These are phyloP conservation scores for Kryptolebias ocellatus DNA, from an alignment of 2,797 vertebrate species.

Conservation along the genomic window DNA sequence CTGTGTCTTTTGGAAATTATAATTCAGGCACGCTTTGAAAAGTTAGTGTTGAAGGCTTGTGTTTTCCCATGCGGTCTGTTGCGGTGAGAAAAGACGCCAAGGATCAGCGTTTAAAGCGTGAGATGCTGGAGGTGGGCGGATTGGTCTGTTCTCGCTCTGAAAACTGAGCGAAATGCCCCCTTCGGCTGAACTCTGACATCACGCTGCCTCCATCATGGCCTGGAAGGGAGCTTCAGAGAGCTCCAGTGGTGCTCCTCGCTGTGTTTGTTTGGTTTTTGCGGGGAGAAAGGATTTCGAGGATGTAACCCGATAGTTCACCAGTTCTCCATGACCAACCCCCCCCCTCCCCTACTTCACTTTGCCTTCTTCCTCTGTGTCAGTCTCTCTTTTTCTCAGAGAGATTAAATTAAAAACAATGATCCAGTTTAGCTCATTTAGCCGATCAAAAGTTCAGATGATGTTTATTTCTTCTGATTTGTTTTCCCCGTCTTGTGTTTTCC, in stretches of 20 bases:
- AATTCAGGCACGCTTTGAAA: too few relatives aligned
- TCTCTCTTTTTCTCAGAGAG: slow-evolving; percentile 21
- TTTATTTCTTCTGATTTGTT: slow-evolving; percentile 57
- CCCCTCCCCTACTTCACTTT: slow-evolving; percentile 15
- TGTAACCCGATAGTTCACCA: slow-evolving; percentile 49
- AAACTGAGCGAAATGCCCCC: slow-evolving; percentile 24
- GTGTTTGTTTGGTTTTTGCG: slow-evolving; percentile 75
- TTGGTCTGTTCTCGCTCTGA: slow-evolving; percentile 41
- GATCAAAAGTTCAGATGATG: slow-evolving; percentile 27
- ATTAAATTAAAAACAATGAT: slow-evolving; percentile 62
- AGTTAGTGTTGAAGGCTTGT: neutral
- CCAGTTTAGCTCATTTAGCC: slow-evolving; percentile 52
- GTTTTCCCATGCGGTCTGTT: slow-evolving; percentile 45
- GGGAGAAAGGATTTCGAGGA: slow-evolving; percentile 45
- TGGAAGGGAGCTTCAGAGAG: slow-evolving; percentile 57
- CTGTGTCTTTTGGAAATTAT: too few relatives aligned
- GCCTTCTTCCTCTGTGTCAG: slow-evolving; percentile 6
- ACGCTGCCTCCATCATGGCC: slow-evolving; percentile 44
- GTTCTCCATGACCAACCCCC: slow-evolving; percentile 13
- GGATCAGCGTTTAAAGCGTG: slow-evolving; percentile 41
- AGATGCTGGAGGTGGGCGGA: slow-evolving; percentile 28
- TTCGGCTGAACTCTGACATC: slow-evolving; percentile 42
- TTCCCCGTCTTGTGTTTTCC: slow-evolving; percentile 30
- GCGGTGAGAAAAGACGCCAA: slow-evolving; percentile 19
- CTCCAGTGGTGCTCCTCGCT: slow-evolving; percentile 57